Percentiles rank a stretch among this genome's conserved stretches.
Conservation (phyloP, 2,113 vertebrate species). For the Antigone vipio region DNA sequence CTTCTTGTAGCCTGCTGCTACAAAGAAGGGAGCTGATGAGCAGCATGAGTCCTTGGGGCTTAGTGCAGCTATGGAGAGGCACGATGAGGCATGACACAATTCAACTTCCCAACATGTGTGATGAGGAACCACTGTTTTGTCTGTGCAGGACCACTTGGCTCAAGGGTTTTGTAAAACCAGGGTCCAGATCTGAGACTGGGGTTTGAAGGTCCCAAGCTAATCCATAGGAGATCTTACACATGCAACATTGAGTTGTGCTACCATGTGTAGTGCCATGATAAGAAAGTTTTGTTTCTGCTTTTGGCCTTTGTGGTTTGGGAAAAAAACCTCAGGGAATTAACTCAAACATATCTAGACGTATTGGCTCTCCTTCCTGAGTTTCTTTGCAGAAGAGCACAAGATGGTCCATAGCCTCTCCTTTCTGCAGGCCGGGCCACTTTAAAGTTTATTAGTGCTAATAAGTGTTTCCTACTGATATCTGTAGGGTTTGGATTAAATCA, state of each 20-base stretch:
- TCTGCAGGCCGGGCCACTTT: neutral
- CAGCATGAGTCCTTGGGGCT: neutral
- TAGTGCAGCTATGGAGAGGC: neutral
- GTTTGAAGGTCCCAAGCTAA: neutral
- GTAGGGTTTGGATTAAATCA: neutral
- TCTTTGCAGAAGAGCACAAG: neutral
- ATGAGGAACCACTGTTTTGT: neutral
- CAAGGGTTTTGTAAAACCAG: neutral
- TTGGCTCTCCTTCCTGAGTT: neutral
- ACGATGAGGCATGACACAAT: neutral
- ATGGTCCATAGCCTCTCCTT: neutral
- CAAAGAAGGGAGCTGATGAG: neutral
- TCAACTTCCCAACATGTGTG: accelerated
- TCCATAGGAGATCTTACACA: neutral
- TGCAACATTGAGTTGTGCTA: accelerated
- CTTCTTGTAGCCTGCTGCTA: neutral
- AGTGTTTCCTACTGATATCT: neutral
- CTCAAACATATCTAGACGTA: neutral
- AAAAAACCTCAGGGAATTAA: neutral
- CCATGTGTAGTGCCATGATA: accelerated
- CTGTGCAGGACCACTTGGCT: neutral
- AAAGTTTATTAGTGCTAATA: neutral
- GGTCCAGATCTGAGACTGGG: neutral
- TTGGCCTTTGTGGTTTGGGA: neutral
- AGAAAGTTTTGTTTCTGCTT: neutral